Evolutionary conservation across 2,888 invertebrate species (phyloP).

Genomic region (Meandrusa payeni): DNA sequence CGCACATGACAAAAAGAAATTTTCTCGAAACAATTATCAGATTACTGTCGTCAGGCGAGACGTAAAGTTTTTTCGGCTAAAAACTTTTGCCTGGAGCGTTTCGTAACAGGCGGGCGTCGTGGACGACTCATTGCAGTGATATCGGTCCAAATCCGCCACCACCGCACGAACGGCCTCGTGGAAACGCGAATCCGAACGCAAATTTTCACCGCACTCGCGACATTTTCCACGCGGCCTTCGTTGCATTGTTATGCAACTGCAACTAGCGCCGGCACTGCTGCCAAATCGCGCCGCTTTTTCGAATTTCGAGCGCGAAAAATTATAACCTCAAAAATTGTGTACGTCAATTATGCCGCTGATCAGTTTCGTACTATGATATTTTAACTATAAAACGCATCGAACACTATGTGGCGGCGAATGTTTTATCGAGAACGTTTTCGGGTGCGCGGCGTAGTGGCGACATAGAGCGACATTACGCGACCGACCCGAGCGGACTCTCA

Average conservation of each 20-base stretch:
- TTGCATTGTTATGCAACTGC: conserved; percentile 75
- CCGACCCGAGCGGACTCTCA: conserved; percentile 55
- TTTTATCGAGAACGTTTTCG: conserved; percentile 61
- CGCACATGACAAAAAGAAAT: conserved; percentile 58
- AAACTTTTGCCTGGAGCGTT: conserved; percentile 57
- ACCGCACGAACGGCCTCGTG: conserved; percentile 45
- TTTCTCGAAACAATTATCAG: conserved; percentile 66
- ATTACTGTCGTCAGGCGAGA: conserved; percentile 58
- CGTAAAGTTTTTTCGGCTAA: conserved; percentile 56
- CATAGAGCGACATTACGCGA: conserved; percentile 48
- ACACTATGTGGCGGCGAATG: conserved; percentile 26
- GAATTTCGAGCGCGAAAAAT: conserved; percentile 43
- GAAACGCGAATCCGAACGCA: conserved; percentile 44
- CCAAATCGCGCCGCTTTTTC: conserved; percentile 55
- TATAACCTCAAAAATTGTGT: conserved; percentile 42
- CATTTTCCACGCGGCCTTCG: conserved; percentile 68
- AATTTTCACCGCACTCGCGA: conserved; percentile 56
- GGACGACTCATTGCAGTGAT: conserved; percentile 57
- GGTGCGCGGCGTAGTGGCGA: conserved; percentile 42
- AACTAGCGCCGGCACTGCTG: conserved; percentile 48
- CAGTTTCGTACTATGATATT: conserved; percentile 14
- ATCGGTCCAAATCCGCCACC: conserved; percentile 53
- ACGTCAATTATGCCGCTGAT: conserved; percentile 3
- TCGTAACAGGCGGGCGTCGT: conserved; percentile 55
- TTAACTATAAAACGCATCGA: conserved; percentile 36